Conservation (phyloP, 2,888 invertebrate genomes). For the Parnassius apollo region DNA sequence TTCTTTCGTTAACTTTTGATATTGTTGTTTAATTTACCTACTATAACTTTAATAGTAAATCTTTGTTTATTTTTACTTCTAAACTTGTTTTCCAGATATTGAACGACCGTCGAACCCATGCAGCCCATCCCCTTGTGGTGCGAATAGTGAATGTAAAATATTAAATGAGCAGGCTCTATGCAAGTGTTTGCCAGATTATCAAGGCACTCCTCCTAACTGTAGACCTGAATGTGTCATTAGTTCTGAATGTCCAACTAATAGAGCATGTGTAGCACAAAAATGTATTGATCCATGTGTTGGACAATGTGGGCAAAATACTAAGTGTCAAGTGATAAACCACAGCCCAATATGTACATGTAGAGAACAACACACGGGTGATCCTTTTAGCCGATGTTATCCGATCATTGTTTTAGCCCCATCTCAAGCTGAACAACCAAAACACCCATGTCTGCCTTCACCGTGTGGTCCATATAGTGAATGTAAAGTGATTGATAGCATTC, state of each 20-base stretch:
- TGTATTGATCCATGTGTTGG: slow-evolving; percentile 87
- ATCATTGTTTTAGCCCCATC: slow-evolving; percentile 40
- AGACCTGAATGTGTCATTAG: slow-evolving; percentile 87
- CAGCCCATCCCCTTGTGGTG: slow-evolving; percentile 89
- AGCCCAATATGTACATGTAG: slow-evolving; percentile 86
- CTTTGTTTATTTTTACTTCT: background rate
- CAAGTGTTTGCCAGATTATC: slow-evolving; percentile 84
- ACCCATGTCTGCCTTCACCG: slow-evolving; percentile 84
- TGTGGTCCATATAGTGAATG: slow-evolving; percentile 86
- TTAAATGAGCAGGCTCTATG: slow-evolving; percentile 86
- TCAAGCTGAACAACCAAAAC: slow-evolving; percentile 49
- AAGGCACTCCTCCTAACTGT: slow-evolving; percentile 85
- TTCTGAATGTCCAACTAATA: slow-evolving; percentile 85
- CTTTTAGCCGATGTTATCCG: slow-evolving; percentile 82
- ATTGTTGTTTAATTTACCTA: background rate
- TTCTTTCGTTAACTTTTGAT: slow-evolving; percentile 19
- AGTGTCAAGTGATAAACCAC: slow-evolving; percentile 87
- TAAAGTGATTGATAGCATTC: slow-evolving; percentile 79
- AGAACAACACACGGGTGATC: slow-evolving; percentile 83
- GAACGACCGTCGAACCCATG: slow-evolving; percentile 81
- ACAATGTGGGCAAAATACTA: slow-evolving; percentile 87
- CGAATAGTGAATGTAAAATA: slow-evolving; percentile 89
- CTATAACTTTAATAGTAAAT: background rate
- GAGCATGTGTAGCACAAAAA: slow-evolving; percentile 85
- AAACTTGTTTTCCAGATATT: slow-evolving; percentile 49